Base-by-base conservation (phyloP, 2,888 invertebrate species). In the Meteorus colon region DNA sequence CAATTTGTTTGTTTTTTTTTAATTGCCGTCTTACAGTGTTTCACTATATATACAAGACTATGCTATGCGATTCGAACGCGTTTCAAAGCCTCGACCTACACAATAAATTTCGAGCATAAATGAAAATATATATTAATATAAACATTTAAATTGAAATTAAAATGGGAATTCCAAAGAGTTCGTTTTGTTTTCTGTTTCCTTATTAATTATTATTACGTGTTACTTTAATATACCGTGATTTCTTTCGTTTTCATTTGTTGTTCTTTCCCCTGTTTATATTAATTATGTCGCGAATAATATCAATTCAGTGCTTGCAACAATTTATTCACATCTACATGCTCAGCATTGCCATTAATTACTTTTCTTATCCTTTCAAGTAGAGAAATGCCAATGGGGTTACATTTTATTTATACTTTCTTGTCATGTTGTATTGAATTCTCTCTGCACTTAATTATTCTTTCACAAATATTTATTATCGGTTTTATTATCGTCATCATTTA, bases 231-330 rank as follows among this genome's bases (percentile, higher is more conserved):
- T 66, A 41, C 19, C 27, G 27, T 45, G 24, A 48, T 27, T 8
- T 31, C 27, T 68, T 68, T 48, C 27, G 31, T 55, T 59, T 34
- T 69, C 37, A 29, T 59, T 19, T 31, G n/a, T 59, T 34, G 12
- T 69, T 19, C 8, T 8, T 24, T 55, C 6, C 19, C 1, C 19
- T 59, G 6, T 51, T 31, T 55, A 14, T n/a, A 31, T 27, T 19
- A 24, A 55, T 66, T 65, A 55, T 71, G 70, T 66, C 75, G 34
- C 55, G 75, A 71, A 51, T 75, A 75, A 31, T 66, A 69, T 75
- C 29, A 70, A 59, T 45, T 75, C 75, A 75, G 70, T 75, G 37
- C 55, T 70, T 70, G 55, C 19, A 67, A 29, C 10, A 60, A 14
- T 71, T 41, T 62, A 29, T 41, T 62, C 29, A 37, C 16, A 62